Conservation (phyloP, 1,140 invertebrate genomes). For the Uloborus diversus region DNA sequence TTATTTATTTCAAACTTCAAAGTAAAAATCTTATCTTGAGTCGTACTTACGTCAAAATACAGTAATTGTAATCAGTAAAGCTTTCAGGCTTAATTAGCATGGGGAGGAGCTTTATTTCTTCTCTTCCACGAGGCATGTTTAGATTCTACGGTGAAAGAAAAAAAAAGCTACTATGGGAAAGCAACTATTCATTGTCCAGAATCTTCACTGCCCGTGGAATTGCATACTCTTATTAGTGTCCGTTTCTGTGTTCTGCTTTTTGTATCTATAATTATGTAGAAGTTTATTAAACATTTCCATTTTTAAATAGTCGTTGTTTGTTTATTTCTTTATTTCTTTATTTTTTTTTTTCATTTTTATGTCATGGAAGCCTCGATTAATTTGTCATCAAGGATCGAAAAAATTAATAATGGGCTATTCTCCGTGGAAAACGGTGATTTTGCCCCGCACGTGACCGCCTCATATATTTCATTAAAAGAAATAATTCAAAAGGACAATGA, state of each 20-base stretch:
- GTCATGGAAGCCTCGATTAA: not conserved
- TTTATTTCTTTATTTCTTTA: slow-evolving; percentile 7
- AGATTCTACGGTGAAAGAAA: slow-evolving; percentile 22
- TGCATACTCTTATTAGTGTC: slow-evolving; percentile 22
- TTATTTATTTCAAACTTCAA: not conserved
- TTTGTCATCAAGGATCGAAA: not conserved
- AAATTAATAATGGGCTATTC: too few relatives aligned
- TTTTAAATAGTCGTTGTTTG: not conserved
- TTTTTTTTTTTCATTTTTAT: not conserved
- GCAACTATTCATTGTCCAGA: too few relatives aligned
- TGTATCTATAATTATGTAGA: slow-evolving; percentile 45
- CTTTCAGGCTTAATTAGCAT: not conserved
- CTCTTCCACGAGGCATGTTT: slow-evolving; percentile 42
- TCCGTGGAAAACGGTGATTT: too few relatives aligned
- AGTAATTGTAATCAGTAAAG: too few relatives aligned
- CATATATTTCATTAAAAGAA: too few relatives aligned
- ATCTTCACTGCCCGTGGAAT: slow-evolving; percentile 46
- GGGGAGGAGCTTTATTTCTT: slow-evolving; percentile 20
- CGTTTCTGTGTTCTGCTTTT: slow-evolving; percentile 34
- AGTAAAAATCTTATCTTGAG: too few relatives aligned
- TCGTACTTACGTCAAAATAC: not conserved
- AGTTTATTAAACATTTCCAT: slow-evolving; percentile 26
- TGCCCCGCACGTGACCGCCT: too few relatives aligned
- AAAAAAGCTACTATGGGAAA: too few relatives aligned
- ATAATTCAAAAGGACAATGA: too few relatives aligned